These are phyloP conservation scores for Podilymbus podiceps DNA, from an alignment of 2,113 vertebrate genomes.

Conservation along the genomic window DNA sequence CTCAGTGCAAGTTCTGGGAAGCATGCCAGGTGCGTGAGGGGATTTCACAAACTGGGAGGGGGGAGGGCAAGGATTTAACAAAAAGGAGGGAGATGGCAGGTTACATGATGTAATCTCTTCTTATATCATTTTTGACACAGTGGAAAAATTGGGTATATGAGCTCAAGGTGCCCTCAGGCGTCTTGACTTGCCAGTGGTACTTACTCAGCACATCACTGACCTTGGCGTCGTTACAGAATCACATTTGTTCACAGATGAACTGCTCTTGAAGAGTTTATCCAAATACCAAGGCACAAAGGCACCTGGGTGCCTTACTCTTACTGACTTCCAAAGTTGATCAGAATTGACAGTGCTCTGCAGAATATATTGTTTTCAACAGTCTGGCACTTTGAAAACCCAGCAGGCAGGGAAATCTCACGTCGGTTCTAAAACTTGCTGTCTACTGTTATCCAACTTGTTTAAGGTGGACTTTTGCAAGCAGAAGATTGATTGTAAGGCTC, in stretches of 20 bases:
- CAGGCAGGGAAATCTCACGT: background rate
- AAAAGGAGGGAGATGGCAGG: background rate
- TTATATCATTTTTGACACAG: background rate
- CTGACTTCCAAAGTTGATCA: background rate
- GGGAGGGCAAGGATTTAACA: background rate
- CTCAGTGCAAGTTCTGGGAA: background rate
- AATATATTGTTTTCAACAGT: background rate
- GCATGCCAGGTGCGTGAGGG: background rate
- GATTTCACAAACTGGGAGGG: background rate
- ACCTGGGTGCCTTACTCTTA: background rate
- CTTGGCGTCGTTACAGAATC: background rate
- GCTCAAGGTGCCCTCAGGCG: constrained; percentile 38
- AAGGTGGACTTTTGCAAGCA: background rate
- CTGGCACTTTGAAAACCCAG: background rate
- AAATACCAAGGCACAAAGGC: background rate
- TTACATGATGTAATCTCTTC: background rate
- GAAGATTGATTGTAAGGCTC: background rate
- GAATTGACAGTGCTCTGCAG: background rate
- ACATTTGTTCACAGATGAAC: background rate
- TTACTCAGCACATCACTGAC: background rate
- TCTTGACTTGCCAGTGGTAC: background rate
- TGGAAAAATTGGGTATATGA: constrained; percentile 1
- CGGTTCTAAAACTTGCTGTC: accelerated
- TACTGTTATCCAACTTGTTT: background rate
- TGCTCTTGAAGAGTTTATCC: background rate